phyloP scores from a whole-genome alignment of 2,113 vertebrate genomes.

The Gallinago jamesoni region DNA sequence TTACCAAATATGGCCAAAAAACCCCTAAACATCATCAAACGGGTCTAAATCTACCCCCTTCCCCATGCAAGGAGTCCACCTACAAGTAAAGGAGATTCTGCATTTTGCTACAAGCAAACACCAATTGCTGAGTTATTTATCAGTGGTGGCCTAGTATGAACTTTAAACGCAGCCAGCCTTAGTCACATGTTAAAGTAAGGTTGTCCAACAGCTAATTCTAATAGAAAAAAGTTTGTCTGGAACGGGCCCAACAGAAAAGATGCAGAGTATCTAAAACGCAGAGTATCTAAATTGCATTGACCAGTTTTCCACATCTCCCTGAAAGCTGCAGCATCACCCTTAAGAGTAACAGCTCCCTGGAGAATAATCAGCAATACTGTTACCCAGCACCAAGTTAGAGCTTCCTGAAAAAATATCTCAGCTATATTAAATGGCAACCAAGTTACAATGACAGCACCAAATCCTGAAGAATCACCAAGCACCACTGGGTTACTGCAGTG shows the following conservation, averaged over 20 bases:
- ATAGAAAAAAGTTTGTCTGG: neutral
- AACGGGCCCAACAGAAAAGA: neutral
- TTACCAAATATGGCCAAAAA: constrained; percentile 49
- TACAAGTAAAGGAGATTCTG: neutral
- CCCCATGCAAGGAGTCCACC: neutral
- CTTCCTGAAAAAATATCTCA: neutral
- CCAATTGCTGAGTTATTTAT: constrained; percentile 9
- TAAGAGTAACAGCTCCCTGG: neutral
- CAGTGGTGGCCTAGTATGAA: neutral
- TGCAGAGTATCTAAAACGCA: neutral
- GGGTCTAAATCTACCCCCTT: neutral
- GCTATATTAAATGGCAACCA: neutral
- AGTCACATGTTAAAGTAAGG: neutral
- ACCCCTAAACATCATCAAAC: neutral
- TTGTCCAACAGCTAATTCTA: neutral
- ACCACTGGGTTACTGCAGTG: neutral
- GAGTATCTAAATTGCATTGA: neutral
- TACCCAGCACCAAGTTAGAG: constrained; percentile 18
- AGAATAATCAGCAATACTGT: neutral
- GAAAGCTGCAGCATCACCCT: neutral
- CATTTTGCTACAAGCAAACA: neutral
- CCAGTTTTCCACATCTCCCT: neutral
- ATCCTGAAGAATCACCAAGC: neutral
- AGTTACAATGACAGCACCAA: neutral
- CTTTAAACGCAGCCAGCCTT: constrained; percentile 20